Base-by-base conservation (phyloP, 2,888 invertebrate genomes). In the Perizoma flavofasciatum region DNA sequence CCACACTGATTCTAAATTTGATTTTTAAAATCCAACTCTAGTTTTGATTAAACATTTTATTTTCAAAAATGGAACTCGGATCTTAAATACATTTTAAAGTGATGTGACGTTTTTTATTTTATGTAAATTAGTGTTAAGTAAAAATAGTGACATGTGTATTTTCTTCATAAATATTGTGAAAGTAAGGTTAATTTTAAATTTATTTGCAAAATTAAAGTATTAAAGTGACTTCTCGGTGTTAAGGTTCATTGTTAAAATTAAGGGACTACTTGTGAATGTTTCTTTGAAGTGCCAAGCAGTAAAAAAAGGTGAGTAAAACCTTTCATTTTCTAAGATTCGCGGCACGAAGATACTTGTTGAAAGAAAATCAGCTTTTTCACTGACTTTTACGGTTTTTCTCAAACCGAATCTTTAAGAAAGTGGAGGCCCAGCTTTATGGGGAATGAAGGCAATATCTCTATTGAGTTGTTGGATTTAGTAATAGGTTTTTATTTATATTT, bases 251-350 rank as follows among this genome's bases (percentile, higher is more conserved):
- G 54, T 52, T 58, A 66, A 58, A 57, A 66, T 66, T 68, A 53
- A 39, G 44, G 49, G 52, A 39, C 47, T 6, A 7, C 43, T 37
- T 51, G 50, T 52, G 34, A 59, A 57, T 49, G 44, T 55, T 52
- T 54, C 37, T 39, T 52, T 45, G 52, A 49, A 65, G 58, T 55
- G 45, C 39, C 44, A 49, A 41, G 51, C 41, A 50, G 32, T 43
- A 63, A 60, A 58, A 63, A 66, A 63, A 66, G 68, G 68, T 68
- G 49, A 66, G 66, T 49, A 44, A 51, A 35, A 44, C 0, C 7
- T 5, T 7, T 41, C 37, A 51, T 32, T 55, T 49, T 49, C 8
- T 32, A 37, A 46, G 39, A 40, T 35, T 44, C 7, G 5, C 10
- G 53, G 46, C 46, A 34, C 4, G 11, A 49, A 57, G 35, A 37